phyloP scores from a whole-genome alignment of 2,113 vertebrate species.

The Erythrocercus mccallii region DNA sequence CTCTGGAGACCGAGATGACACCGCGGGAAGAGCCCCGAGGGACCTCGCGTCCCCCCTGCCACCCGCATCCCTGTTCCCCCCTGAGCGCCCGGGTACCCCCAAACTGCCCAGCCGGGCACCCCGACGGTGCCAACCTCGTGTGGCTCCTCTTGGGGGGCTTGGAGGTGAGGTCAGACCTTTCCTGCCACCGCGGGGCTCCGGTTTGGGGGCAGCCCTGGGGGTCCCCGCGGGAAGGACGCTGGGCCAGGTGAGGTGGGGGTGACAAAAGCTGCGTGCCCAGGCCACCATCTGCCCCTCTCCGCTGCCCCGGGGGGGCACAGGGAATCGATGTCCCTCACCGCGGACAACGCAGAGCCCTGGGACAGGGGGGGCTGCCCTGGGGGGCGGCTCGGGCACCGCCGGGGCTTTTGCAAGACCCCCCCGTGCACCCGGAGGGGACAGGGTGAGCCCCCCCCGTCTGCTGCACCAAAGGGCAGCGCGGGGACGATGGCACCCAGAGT shows the following conservation, averaged over 20 bases:
- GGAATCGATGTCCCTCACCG: neutral
- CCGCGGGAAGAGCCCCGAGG: neutral
- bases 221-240: neutral
- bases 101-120: neutral
- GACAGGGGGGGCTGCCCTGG: rapidly evolving
- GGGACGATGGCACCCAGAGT: neutral
- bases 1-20: neutral
- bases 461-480: neutral
- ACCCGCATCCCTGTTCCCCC: too few species aligned
- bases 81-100: too few species aligned
- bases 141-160: neutral
- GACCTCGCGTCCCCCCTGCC: neutral
- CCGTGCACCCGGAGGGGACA: neutral
- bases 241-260: neutral
- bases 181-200: rapidly evolving
- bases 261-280: neutral
- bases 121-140: neutral
- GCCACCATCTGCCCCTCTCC: neutral
- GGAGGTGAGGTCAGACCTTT: neutral
- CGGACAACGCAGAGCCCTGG: neutral
- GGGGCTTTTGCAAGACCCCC: neutral
- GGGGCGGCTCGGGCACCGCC: neutral
- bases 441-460: neutral
- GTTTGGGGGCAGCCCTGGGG: neutral
- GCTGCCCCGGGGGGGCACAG: neutral